These are phyloP conservation scores for Toxonevra muliebris DNA, from an alignment of 2,888 invertebrate genomes.

Conservation along the genomic window DNA sequence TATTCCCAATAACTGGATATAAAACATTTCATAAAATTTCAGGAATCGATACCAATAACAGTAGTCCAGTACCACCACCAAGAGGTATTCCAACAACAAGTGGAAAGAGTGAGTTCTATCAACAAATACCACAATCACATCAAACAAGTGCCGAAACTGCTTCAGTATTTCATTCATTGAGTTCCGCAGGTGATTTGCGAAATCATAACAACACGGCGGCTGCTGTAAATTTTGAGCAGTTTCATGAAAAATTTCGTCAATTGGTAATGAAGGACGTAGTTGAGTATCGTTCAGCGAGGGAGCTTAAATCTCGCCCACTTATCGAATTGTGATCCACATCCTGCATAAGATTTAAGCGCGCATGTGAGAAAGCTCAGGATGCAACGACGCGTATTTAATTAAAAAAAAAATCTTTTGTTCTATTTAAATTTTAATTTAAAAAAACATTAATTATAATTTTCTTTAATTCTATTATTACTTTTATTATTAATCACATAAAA, in stretches of 20 bases:
- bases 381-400: too few relatives aligned
- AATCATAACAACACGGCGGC: slow-evolving; percentile 39
- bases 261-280: slow-evolving; percentile 56
- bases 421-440: too few relatives aligned
- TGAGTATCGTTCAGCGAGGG: slow-evolving; percentile 51
- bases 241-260: slow-evolving; percentile 56
- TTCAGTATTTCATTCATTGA: slow-evolving; percentile 35
- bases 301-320: slow-evolving; percentile 51
- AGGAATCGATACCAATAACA: slow-evolving; percentile 36
- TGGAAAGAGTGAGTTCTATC: slow-evolving; percentile 41
- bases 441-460: too few relatives aligned
- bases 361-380: too few relatives aligned
- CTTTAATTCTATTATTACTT: too few relatives aligned
- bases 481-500: too few relatives aligned
- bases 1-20: slow-evolving; percentile 45
- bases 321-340: slow-evolving; percentile 56
- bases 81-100: slow-evolving; percentile 33
- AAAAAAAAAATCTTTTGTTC: too few relatives aligned
- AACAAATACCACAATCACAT: slow-evolving; percentile 36
- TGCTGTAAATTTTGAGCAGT: slow-evolving; percentile 45
- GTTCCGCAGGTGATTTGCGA: slow-evolving; percentile 30
- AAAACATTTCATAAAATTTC: slow-evolving; percentile 42
- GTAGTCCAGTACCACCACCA: slow-evolving; percentile 35
- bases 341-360: too few relatives aligned
- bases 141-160: slow-evolving; percentile 26